Percentiles rank a stretch among this genome's conserved stretches.
These are phyloP conservation scores for Rhipidura dahli DNA, from an alignment of 2,113 vertebrate genomes.

Conservation along the genomic window DNA sequence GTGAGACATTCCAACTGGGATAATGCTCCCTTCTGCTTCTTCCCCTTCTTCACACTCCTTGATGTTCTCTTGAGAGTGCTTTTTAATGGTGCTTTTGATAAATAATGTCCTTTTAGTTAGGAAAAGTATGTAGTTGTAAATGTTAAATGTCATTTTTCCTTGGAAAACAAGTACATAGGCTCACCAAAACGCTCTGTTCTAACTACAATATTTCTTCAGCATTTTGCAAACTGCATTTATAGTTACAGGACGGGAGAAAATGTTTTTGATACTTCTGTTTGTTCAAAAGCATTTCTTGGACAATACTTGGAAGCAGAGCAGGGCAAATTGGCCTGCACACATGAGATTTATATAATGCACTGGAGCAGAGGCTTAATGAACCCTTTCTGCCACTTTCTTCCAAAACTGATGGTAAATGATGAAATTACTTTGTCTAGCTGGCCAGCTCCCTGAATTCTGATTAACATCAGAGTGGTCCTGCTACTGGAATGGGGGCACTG, in stretches of 20 bases:
- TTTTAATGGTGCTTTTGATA: not conserved
- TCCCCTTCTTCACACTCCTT: not conserved
- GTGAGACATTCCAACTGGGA: conserved; percentile 4
- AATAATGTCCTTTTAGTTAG: not conserved
- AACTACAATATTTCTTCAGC: not conserved
- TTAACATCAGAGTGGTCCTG: not conserved
- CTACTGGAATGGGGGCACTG: not conserved
- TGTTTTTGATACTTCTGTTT: not conserved
- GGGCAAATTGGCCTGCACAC: not conserved
- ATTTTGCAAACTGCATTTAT: not conserved
- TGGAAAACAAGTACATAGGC: not conserved
- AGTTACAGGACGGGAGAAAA: not conserved
- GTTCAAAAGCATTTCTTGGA: not conserved
- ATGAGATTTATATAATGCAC: not conserved
- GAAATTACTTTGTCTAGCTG: not conserved
- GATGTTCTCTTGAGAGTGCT: not conserved
- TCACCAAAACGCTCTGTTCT: not conserved
- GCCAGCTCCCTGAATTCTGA: not conserved
- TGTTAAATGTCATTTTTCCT: not conserved
- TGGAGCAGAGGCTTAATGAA: not conserved
- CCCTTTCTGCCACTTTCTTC: not conserved
- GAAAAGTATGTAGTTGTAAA: not conserved
- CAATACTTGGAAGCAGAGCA: not conserved
- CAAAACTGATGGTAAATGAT: not conserved
- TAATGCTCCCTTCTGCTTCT: accelerated